Percentiles rank a stretch among this genome's conserved stretches.
phyloP scores from a whole-genome alignment of 2,888 invertebrate genomes.

The Physocephala rufipes region DNA sequence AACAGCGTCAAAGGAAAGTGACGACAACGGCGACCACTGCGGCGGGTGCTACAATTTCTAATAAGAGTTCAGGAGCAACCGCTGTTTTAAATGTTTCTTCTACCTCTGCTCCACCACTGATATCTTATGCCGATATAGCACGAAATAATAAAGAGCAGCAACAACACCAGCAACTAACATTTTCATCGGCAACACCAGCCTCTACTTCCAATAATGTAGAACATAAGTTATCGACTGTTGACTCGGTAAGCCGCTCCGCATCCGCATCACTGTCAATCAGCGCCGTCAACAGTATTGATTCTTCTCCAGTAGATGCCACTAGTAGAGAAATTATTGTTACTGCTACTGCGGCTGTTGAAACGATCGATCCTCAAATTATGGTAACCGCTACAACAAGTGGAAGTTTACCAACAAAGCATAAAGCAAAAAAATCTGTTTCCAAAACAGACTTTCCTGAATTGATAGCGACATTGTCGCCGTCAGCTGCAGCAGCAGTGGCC shows the following conservation, averaged over 20 bases:
- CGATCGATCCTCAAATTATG: slow-evolving; percentile 1
- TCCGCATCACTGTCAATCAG: slow-evolving; percentile 15
- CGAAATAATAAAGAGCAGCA: slow-evolving; percentile 63
- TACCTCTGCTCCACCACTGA: slow-evolving; percentile 51
- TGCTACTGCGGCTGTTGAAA: background rate
- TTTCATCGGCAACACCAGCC: slow-evolving; percentile 37
- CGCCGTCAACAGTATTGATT: slow-evolving; percentile 18
- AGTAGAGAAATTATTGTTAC: background rate
- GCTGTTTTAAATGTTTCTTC: slow-evolving; percentile 40
- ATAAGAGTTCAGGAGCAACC: slow-evolving; percentile 28
- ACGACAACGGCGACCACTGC: background rate
- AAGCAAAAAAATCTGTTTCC: slow-evolving; percentile 44
- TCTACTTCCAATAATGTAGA: slow-evolving; percentile 36
- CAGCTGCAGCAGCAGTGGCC: slow-evolving; percentile 6
- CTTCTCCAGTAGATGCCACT: background rate
- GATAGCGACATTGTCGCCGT: slow-evolving; percentile 42
- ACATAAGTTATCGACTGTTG: slow-evolving; percentile 49
- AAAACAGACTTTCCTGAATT: slow-evolving; percentile 57
- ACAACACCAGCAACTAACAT: slow-evolving; percentile 41
- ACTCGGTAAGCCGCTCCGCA: slow-evolving; percentile 32
- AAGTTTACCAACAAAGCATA: slow-evolving; percentile 40
- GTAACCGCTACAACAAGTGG: slow-evolving; percentile 26
- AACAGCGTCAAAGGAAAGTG: slow-evolving; percentile 40
- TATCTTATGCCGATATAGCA: slow-evolving; percentile 86
- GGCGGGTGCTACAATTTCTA: too few relatives aligned